Percentiles rank a stretch among this genome's conserved stretches.
These are phyloP conservation scores for Tachystola acroxantha DNA, from an alignment of 2,888 invertebrate genomes.

Conservation along the genomic window DNA sequence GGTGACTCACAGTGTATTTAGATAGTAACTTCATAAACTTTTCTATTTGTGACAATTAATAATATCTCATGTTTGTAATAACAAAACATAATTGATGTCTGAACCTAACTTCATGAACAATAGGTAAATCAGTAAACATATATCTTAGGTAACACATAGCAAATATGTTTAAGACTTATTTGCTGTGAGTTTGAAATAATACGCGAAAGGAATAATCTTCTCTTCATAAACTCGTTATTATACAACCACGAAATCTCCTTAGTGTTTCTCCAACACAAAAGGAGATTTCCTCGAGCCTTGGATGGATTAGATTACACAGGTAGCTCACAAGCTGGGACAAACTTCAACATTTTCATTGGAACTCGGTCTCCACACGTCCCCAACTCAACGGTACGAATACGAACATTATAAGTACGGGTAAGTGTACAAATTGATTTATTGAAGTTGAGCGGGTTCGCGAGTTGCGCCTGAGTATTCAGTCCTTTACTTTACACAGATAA, in stretches of 20 bases:
- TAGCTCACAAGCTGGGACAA: slow-evolving; percentile 29
- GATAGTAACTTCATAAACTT: background rate
- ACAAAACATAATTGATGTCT: too few species aligned
- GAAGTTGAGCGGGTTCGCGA: slow-evolving; percentile 69
- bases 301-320: slow-evolving; percentile 20
- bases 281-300: slow-evolving; percentile 7
- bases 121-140: too few species aligned
- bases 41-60: too few species aligned
- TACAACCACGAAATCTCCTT: slow-evolving; percentile 11
- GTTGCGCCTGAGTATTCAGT: slow-evolving; percentile 73
- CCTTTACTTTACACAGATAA: slow-evolving; percentile 71
- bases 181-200: too few species aligned
- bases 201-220: background rate
- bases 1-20: slow-evolving; percentile 18
- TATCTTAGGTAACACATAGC: too few species aligned
- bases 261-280: slow-evolving; percentile 10
- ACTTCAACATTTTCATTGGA: slow-evolving; percentile 49
- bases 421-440: slow-evolving; percentile 78
- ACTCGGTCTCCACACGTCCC: slow-evolving; percentile 56
- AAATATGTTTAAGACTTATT: too few species aligned
- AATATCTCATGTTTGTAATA: too few species aligned
- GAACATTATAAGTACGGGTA: slow-evolving; percentile 67
- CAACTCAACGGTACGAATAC: slow-evolving; percentile 40
- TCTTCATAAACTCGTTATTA: background rate
- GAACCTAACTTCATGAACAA: too few species aligned